Conservation (phyloP, 2,113 vertebrate species). For the Paraplagusia blochii region DNA sequence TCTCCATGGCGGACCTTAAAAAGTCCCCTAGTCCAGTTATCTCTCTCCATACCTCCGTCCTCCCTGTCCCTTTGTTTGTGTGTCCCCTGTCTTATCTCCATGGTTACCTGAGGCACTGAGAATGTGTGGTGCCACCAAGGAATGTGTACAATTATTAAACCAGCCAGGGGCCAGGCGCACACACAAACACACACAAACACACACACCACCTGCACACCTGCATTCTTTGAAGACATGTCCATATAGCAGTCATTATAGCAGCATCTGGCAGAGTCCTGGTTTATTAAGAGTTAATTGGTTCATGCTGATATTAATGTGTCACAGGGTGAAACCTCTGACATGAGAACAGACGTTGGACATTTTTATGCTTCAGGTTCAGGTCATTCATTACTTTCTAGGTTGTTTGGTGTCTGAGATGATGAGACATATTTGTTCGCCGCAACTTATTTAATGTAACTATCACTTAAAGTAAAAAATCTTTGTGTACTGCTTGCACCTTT, state of each 20-base stretch:
- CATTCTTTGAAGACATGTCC: constrained; percentile 13
- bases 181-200: constrained; percentile 25
- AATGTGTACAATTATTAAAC: constrained; percentile 75
- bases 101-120: constrained; percentile 58
- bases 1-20: neutral
- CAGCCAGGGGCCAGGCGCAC: constrained; percentile 29
- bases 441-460: too few relatives aligned
- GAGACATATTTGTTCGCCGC: too few relatives aligned
- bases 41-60: neutral
- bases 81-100: constrained; percentile 54
- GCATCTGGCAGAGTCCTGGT: neutral
- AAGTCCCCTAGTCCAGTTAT: neutral
- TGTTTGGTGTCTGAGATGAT: neutral
- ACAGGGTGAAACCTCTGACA: neutral
- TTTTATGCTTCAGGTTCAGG: neutral
- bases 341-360: neutral
- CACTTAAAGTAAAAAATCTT: too few relatives aligned
- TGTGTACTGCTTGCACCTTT: too few relatives aligned
- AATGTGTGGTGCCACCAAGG: constrained; percentile 61
- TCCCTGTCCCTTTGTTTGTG: constrained; percentile 35
- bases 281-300: neutral
- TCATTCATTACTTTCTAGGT: too few relatives aligned
- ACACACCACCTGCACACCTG: constrained; percentile 15
- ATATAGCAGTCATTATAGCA: neutral
- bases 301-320: neutral